Evolutionary conservation across 2,113 vertebrate genomes (phyloP), one percentile per base, ranked within the genome.

Genomic region (Aythya baeri): DNA sequence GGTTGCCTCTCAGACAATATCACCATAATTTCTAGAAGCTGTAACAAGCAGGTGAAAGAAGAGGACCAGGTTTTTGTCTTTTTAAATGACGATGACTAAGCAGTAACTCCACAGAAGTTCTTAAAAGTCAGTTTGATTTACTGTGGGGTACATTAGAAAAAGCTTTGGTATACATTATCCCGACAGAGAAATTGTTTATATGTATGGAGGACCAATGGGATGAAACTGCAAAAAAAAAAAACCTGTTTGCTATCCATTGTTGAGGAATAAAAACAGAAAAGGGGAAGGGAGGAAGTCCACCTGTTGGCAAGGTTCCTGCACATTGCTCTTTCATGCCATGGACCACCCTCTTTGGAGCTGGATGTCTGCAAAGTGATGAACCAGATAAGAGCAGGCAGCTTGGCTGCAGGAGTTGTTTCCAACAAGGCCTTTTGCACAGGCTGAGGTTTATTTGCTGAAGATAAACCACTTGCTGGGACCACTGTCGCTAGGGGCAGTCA

Each of bases 101-200:
- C 83, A 88, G 65, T 84, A 94, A 80, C 54, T 88, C 74, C 32
- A 80, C 36, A 62, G 21, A 89, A 68, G 76, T 91, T 95, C 86
- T 92, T 86, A 82, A 81, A 94, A 92, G 61, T 75, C 86, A 61
- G 7, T 83, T 88, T 92, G 86, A 90, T 93, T 94, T 92, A 91
- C 63, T 85, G 36, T 74, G 76, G 49, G 63, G 50, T 91, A 58
- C 55, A 75, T 86, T 93, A 88, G 22, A 88, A 38, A 10, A 83
- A 68, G 59, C 41, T 88, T 74, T 83, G 29, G 32, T 78, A 83
- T 78, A 88, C 13, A n/a, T 93, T 88, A 91, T 87, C 36, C 46
- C 94, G 82, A 59, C 76, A 81, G 46, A 44, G 38, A 65, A 86
- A 38, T 92, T 94, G 63, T 74, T 89, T 88, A 18, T 91, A 61